Conservation (phyloP, 2,888 invertebrate species). For the Agrilus cyanescens region DNA sequence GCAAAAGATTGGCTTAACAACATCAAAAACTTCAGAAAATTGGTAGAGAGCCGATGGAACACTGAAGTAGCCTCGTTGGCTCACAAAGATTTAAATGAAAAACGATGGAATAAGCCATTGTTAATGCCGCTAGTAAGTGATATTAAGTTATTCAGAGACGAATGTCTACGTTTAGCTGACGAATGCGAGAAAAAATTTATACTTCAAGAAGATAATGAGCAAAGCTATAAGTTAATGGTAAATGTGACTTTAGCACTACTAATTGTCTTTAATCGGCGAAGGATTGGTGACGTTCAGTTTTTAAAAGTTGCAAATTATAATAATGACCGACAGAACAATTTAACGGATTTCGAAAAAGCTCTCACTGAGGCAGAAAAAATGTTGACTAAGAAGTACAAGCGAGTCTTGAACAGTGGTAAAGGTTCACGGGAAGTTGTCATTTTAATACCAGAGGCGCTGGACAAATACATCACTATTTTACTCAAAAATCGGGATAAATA, state of each 20-base stretch:
- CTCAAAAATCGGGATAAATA: slow-evolving; percentile 16
- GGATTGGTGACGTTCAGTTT: no score
- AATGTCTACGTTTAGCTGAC: slow-evolving; percentile 3
- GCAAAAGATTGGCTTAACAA: slow-evolving; percentile 4
- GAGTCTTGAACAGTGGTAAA: slow-evolving; percentile 20
- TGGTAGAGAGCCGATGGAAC: slow-evolving; percentile 8
- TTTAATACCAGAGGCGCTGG: slow-evolving; percentile 17
- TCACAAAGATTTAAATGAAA: slow-evolving; percentile 10
- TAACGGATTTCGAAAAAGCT: slow-evolving; percentile 15
- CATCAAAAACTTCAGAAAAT: slow-evolving; percentile 6
- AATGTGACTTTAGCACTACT: slow-evolving; percentile 5
- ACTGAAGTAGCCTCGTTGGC: slow-evolving; percentile 11
- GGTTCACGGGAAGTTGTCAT: slow-evolving; percentile 19
- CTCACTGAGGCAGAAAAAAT: slow-evolving; percentile 15
- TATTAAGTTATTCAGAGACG: slow-evolving; percentile 9
- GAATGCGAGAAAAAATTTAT: slow-evolving; percentile 2
- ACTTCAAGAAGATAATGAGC: neutral
- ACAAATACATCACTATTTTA: slow-evolving; percentile 14
- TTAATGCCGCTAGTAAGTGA: slow-evolving; percentile 11
- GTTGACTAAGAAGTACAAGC: slow-evolving; percentile 17
- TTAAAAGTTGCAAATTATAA: slow-evolving; percentile 14
- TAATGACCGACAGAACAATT: slow-evolving; percentile 13
- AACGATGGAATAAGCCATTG: slow-evolving; percentile 11
- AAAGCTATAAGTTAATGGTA: slow-evolving; percentile 4
- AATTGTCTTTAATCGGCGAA: slow-evolving; percentile 11